A percentile compares a stretch with the other conserved stretches of the same genome.
Conservation (phyloP, 2,113 vertebrate genomes). For the Chaenocephalus aceratus region DNA sequence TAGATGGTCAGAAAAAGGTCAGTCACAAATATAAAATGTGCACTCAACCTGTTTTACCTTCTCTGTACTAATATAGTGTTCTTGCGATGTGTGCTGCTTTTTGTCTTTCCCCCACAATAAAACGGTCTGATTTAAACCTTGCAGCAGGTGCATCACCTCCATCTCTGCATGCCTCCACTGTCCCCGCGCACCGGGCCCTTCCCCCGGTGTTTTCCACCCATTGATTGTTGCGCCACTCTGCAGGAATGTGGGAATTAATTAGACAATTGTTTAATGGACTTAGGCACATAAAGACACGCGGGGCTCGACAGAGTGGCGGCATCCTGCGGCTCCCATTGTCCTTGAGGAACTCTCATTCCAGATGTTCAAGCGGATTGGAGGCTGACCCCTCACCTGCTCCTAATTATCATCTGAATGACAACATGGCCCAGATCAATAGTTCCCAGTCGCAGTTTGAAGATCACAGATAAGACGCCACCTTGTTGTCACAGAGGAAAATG, state of each 20-base stretch:
- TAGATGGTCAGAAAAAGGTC: slow-evolving; percentile 37
- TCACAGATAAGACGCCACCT: slow-evolving; percentile 92
- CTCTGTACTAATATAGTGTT: not conserved
- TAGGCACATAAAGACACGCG: slow-evolving; percentile 60
- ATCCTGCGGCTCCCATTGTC: slow-evolving; percentile 80
- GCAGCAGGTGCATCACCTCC: slow-evolving; percentile 41
- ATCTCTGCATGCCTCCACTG: slow-evolving; percentile 23
- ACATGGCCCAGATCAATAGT: slow-evolving; percentile 95
- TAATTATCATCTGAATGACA: slow-evolving; percentile 99
- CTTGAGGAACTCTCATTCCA: slow-evolving; percentile 88
- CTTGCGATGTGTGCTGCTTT: not conserved
- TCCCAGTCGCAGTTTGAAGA: slow-evolving; percentile 93
- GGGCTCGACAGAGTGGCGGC: slow-evolving; percentile 63
- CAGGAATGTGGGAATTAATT: slow-evolving; percentile 81
- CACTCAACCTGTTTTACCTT: slow-evolving; percentile 5
- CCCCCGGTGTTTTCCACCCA: slow-evolving; percentile 55
- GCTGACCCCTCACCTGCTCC: slow-evolving; percentile 90
- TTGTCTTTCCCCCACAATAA: not conserved
- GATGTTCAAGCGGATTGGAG: slow-evolving; percentile 92
- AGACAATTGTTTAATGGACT: slow-evolving; percentile 82
- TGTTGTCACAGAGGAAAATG: slow-evolving; percentile 82
- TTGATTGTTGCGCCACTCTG: slow-evolving; percentile 64
- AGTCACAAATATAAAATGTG: slow-evolving; percentile 32
- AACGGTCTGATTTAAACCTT: slow-evolving; percentile 11
- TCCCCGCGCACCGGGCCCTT: slow-evolving; percentile 26